Percentiles rank a stretch among this genome's conserved stretches.
These are phyloP conservation scores for Platorchestia sp. DNA, from an alignment of 1,140 invertebrate species.

Conservation along the genomic window DNA sequence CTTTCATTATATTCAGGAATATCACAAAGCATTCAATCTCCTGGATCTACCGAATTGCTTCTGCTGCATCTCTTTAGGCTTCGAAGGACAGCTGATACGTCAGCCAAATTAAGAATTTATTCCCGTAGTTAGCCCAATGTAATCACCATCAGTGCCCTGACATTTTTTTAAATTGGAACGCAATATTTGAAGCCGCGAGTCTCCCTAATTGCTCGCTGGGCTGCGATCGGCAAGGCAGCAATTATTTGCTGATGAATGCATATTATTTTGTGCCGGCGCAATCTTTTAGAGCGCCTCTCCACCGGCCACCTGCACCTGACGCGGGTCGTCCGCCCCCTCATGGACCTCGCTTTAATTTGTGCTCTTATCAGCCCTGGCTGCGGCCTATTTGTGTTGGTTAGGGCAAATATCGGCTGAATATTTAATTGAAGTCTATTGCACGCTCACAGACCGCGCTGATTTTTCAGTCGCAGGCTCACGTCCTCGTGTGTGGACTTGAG, in stretches of 20 bases:
- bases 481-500: neutral
- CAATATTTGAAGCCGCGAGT: neutral
- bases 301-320: too few species aligned
- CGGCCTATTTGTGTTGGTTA: neutral
- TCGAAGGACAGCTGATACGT: too few species aligned
- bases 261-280: neutral
- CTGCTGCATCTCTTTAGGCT: too few species aligned
- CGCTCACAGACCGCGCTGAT: neutral
- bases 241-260: neutral
- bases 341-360: neutral
- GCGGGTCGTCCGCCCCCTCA: neutral
- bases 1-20: too few species aligned
- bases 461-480: neutral
- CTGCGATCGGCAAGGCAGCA: neutral
- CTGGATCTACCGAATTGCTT: too few species aligned
- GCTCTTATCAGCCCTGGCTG: neutral
- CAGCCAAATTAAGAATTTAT: too few species aligned
- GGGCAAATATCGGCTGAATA: neutral
- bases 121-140: too few species aligned
- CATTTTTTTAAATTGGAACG: neutral
- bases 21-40: too few species aligned
- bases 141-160: too few species aligned
- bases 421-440: neutral
- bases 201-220: neutral
- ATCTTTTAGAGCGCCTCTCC: too few species aligned